Base-by-base conservation (phyloP, 2,888 invertebrate species). In the Acleris cristana region DNA sequence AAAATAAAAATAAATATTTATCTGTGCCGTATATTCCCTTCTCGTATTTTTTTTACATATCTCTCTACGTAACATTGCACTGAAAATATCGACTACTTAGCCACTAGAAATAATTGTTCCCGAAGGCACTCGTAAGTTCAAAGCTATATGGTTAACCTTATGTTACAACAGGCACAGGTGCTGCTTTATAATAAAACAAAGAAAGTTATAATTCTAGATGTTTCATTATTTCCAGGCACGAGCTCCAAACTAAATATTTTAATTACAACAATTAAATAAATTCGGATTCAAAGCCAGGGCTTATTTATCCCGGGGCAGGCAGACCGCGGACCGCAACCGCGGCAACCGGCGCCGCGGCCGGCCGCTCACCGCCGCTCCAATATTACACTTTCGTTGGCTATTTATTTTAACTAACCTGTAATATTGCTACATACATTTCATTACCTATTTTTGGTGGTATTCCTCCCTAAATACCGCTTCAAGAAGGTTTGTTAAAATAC, bases 351-450 rank as follows among this genome's bases (percentile, higher is more conserved):
- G 52, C 57, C 54, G 51, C 44, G 51, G 53, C 40, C 64, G 26
- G 51, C 59, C 30, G 58, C 64, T 51, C 55, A 54, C 64, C 70
- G 57, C 77, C 74, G 74, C 73, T 70, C 73, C 75, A 77, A 78
- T 77, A 80, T 76, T 77, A 62, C 30, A 66, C 66, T 62, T 58
- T 58, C 58, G 57, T 65, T 44, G 55, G 79, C 79, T 78, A 82
- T 82, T 77, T 81, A 76, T 77, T 76, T 66, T 52, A 56, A 62
- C 52, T 57, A 56, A 57, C 40, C 56, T 56, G 12, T 23, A 8
- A 21, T 23, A 18, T 48, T 48, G 44, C 26, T 18, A 48, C 45
- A 10, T n/a, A 7, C 7, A 45, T 45, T 45, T 45, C 6, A 45
- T 48, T 48, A 18, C 3, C 8, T 45, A 45, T 45, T 45, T 45